A percentile compares a stretch with the other conserved stretches of the same genome.
phyloP scores from a whole-genome alignment of 2,888 invertebrate species.

The Melipona beecheii region DNA sequence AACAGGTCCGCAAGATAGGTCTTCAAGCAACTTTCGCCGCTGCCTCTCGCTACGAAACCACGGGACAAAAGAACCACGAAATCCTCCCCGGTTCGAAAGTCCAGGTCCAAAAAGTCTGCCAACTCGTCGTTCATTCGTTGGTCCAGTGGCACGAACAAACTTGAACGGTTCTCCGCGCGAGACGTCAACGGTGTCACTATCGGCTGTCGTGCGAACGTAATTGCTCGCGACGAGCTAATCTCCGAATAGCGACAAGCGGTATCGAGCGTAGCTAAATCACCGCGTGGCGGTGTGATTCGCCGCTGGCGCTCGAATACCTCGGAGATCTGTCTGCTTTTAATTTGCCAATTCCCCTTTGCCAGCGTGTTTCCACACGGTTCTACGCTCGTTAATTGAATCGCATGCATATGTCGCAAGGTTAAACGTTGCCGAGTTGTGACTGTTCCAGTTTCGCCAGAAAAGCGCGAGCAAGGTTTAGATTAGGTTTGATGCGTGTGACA shows the following conservation, averaged over 20 bases:
- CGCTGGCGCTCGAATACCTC: slow-evolving; percentile 16
- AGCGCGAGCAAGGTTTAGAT: not conserved
- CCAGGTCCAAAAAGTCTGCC: not conserved
- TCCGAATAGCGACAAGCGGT: slow-evolving; percentile 52
- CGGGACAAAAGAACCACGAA: slow-evolving; percentile 31
- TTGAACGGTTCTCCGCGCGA: slow-evolving; percentile 36
- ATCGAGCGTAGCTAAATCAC: slow-evolving; percentile 56
- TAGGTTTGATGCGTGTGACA: not conserved
- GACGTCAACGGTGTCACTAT: slow-evolving; percentile 16
- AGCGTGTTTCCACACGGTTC: slow-evolving; percentile 7
- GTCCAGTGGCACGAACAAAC: not conserved
- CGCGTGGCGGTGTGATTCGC: slow-evolving; percentile 48
- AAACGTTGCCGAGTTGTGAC: not conserved
- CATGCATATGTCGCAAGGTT: not conserved
- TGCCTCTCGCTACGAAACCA: not conserved
- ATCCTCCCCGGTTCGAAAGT: slow-evolving; percentile 40
- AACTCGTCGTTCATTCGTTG: not conserved
- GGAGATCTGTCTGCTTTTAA: slow-evolving; percentile 29
- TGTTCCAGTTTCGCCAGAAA: not conserved
- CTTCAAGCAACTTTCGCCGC: slow-evolving; percentile 64
- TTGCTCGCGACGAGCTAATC: slow-evolving; percentile 67
- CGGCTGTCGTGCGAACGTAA: slow-evolving; percentile 47
- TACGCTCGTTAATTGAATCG: slow-evolving; percentile 18
- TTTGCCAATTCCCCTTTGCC: slow-evolving; percentile 8
- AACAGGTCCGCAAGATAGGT: slow-evolving; percentile 44